Base-by-base conservation (phyloP, 2,113 vertebrate genomes). In the Corapipo altera region DNA sequence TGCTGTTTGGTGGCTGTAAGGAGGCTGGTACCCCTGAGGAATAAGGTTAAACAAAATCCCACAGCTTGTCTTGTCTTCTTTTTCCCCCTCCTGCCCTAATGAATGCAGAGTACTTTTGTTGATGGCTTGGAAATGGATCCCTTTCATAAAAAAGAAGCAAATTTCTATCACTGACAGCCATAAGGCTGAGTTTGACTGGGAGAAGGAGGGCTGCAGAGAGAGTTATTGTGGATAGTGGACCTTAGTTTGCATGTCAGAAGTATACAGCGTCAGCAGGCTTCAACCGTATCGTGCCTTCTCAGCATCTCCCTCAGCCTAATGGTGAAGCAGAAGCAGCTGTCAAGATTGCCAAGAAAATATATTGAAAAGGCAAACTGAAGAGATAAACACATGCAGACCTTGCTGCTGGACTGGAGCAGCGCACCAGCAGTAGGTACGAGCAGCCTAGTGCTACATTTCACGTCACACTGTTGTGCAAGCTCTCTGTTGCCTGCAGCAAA, bases 1-100 rank as follows among this genome's bases (percentile, higher is more conserved):
- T 83, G 4, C 84, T 62, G 87, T 88, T 86, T 85, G 84, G 85
- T 7, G 26, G 30, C 64, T 79, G 44, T 74, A 48, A 91, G 85
- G 62, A 93, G 77, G 74, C 43, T 35, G 4, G 5, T 70, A 81
- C 86, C 79, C 43, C 78, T 30, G 28, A 62, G 69, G 82, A 91
- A 24, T 32, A 48, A 95, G 87, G 85, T 94, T 95, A 92, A 92
- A 86, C 72, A 95, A 93, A 96, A 84, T 39, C 52, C 48, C 48
- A 44, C 57, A 83, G 74, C 88, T 79, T 35, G 3, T 69, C 71
- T 94, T 4, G 0, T 84, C 89, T 77, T 95, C 22, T 0, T 73
- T 73, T 88, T 51, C 33, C 64, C 33, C 23, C 4, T 58, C 51
- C 49, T 85, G 41, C 61, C 61, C 78, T 95, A 92, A 87, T 84